Evolutionary conservation across 2,797 vertebrate species (phyloP), one percentile per base, ranked within the genome.

Genomic region (Toxotes lorentzi): DNA sequence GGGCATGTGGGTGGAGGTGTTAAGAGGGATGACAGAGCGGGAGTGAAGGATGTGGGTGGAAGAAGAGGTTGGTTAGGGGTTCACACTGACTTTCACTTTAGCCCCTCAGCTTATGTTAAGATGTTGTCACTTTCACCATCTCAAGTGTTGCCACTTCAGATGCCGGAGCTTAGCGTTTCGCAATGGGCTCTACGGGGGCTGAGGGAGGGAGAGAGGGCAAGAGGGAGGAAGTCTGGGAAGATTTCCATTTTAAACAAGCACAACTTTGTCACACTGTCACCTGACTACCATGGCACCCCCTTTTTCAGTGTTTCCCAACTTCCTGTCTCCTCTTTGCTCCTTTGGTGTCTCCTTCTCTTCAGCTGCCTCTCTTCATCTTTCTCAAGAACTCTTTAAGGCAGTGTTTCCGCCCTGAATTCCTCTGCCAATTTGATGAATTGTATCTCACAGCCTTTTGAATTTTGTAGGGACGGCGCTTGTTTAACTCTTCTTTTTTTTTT

Each of bases 61-160:
- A 91, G 62, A 74, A 81, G 87, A 90, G 83, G 81, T 88, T 84
- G 78, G 85, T 87, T 82, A 63, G 83, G 89, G 86, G 88, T 85
- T 87, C 35, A 68, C 82, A 63, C 85, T 89, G 91, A 90, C 92
- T 92, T 92, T 93, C 86, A 90, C 91, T 92, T 92, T 90, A 88
- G 80, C 89, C 83, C 86, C 84, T 89, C 91, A 91, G 90, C 92
- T 94, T 94, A 93, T 94, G 94, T 92, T 95, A 95, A 95, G 93
- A 95, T 95, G 94, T 94, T 95, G 94, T 94, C 94, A 95, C 93
- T 95, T 94, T 94, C 93, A 93, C 91, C 91, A 93, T 95, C 93
- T 95, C 93, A 93, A 94, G 94, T 94, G 94, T 94, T 93, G 91
- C 92, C 94, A 95, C 94, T 96, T 95, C 93, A 95, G 90, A 94